Base-by-base conservation (phyloP, 2,113 vertebrate genomes). In the Anas platyrhynchos region DNA sequence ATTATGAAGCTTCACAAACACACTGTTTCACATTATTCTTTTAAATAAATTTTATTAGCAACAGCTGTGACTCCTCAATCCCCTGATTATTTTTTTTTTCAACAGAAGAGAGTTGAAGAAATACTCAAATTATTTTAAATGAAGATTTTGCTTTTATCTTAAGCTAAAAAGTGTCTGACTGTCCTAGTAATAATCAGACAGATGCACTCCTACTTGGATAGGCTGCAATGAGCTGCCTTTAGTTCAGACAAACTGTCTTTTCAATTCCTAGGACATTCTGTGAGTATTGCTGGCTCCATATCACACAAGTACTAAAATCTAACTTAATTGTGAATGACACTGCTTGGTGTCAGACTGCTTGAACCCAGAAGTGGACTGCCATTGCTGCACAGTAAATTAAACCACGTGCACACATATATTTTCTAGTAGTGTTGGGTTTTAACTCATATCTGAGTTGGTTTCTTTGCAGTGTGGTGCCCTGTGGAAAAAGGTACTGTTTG, bases 361-460 rank as follows among this genome's bases (percentile, higher is more conserved):
- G 87, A 96, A 97, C 91, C 90, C 96, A 95, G 78, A 91, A 92
- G 94, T 93, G 95, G 91, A 94, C 97, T 97, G 95, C 98, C 48
- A 1, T 80, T 68, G 22, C 59, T 97, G 96, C 74, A 31, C 88
- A 96, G 93, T 93, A 96, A 95, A 96, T 97, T 96, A 89, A 93
- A 83, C 81, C 46, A 26, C 26, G 38, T 69, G 15, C 38, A n/a
- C 68, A 43, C 38, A 2, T 66, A 22, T 97, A 94, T 93, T 97
- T 98, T 98, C 97, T 98, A 94, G 81, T 97, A 96, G 86, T 96
- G 95, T 97, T 97, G 78, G 84, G 93, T 91, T 88, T 97, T 96
- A 96, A 91, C 96, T 91, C 10, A 0, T 91, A 58, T 61, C 65
- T 88, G 56, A 93, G 93, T 97, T 88, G 41, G 34, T 84, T 88